Percentiles rank a stretch among this genome's conserved stretches.
Evolutionary conservation across 2,113 vertebrate species (phyloP).

Genomic region (Marmota flaviventris): DNA sequence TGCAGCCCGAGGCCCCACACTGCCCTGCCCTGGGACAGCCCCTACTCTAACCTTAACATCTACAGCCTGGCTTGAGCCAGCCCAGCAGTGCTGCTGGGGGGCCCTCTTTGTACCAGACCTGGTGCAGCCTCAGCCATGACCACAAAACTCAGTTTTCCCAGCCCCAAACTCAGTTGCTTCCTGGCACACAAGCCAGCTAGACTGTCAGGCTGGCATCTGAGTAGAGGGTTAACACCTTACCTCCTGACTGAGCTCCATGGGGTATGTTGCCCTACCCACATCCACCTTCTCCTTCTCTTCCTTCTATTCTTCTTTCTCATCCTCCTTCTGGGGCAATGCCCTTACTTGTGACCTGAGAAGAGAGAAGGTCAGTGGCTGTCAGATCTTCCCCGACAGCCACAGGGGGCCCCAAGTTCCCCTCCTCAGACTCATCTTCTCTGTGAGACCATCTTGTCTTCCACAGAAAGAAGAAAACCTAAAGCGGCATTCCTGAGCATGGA

Average conservation of each 20-base stretch:
- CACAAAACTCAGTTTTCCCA: not conserved
- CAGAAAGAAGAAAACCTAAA: slow-evolving; percentile 61
- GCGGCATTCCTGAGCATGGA: slow-evolving; percentile 91
- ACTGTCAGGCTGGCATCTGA: not conserved
- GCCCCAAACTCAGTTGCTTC: not conserved
- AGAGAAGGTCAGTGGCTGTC: not conserved
- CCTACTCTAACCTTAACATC: not conserved
- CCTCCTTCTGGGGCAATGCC: not conserved
- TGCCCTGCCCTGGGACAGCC: not conserved
- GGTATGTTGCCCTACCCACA: not conserved
- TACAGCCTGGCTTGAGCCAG: not conserved
- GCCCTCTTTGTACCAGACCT: not conserved
- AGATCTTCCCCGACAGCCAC: not conserved
- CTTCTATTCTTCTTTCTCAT: not conserved
- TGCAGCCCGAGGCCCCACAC: not conserved
- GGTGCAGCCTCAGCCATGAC: not conserved
- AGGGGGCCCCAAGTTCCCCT: not conserved
- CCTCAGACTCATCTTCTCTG: not conserved
- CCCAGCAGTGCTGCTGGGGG: not conserved
- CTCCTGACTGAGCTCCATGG: not conserved
- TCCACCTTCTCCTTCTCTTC: not conserved
- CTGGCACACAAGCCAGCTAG: not conserved
- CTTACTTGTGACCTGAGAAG: slow-evolving; percentile 20
- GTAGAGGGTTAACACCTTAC: not conserved
- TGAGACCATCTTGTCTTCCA: not conserved